Evolutionary conservation across 1,140 invertebrate genomes (phyloP).

Genomic region (Magallana ariakensis): DNA sequence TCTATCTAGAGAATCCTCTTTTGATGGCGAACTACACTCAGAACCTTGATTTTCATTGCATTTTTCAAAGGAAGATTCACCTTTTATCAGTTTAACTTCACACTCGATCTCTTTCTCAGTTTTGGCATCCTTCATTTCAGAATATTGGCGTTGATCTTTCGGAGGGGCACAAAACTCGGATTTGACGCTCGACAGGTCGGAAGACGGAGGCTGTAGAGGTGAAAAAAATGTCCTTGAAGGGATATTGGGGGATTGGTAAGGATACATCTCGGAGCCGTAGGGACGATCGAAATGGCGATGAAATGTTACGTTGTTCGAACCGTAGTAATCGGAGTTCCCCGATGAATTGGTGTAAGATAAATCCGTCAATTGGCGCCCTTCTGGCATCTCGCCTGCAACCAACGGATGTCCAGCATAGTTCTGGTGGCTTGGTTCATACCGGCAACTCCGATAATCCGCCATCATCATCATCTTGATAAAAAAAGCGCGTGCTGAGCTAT

Average conservation of each 20-base stretch:
- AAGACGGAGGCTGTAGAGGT: background rate
- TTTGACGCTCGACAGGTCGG: background rate
- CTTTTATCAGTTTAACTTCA: slow-evolving; percentile 60
- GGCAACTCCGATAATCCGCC: slow-evolving; percentile 75
- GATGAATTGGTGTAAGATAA: slow-evolving; percentile 71
- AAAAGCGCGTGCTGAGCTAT: slow-evolving; percentile 23
- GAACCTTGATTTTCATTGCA: slow-evolving; percentile 56
- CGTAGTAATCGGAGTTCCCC: slow-evolving; percentile 39
- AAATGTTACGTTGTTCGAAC: slow-evolving; percentile 50
- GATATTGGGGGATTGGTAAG: slow-evolving; percentile 51
- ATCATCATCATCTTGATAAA: slow-evolving; percentile 75
- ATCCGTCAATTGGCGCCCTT: slow-evolving; percentile 72
- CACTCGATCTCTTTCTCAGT: slow-evolving; percentile 52
- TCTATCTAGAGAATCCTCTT: slow-evolving; percentile 49
- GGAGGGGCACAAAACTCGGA: background rate
- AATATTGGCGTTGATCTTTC: slow-evolving; percentile 2
- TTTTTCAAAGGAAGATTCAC: slow-evolving; percentile 58
- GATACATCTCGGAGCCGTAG: slow-evolving; percentile 49
- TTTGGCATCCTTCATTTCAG: slow-evolving; percentile 56
- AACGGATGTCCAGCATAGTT: slow-evolving; percentile 51
- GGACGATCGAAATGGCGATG: slow-evolving; percentile 53
- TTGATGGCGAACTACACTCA: slow-evolving; percentile 53
- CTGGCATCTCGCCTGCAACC: slow-evolving; percentile 62
- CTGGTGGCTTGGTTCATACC: slow-evolving; percentile 70
- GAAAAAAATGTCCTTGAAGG: slow-evolving; percentile 36